phyloP scores from a whole-genome alignment of 2,797 vertebrate species.

The Hipposideros larvatus region DNA sequence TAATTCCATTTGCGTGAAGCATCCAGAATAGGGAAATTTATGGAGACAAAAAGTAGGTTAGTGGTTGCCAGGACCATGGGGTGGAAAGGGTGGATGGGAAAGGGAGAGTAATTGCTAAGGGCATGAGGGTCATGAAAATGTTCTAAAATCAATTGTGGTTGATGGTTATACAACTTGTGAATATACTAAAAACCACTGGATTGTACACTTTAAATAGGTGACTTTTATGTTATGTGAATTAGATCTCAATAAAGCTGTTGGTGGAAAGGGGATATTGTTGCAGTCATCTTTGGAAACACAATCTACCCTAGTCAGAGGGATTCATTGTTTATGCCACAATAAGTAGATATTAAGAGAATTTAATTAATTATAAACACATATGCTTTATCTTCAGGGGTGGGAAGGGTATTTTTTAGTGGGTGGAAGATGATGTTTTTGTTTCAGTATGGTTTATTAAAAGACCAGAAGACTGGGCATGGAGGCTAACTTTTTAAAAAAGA shows the following conservation, averaged over 20 bases:
- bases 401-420: background rate
- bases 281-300: background rate
- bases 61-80: background rate
- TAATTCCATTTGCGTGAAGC: background rate
- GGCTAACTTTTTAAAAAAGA: background rate
- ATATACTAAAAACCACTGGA: background rate
- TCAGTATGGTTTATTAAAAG: constrained; percentile 35
- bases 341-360: background rate
- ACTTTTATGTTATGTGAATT: background rate
- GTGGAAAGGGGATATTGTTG: background rate
- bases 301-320: background rate
- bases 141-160: constrained; percentile 3
- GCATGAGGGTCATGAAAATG: background rate
- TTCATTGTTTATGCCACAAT: background rate
- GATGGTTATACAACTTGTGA: background rate
- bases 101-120: background rate
- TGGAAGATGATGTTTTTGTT: background rate
- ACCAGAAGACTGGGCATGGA: background rate
- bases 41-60: background rate
- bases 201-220: background rate
- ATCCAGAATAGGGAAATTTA: constrained; percentile 21
- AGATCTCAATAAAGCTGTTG: background rate
- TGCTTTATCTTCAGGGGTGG: background rate
- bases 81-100: background rate
- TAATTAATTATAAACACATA: background rate